Evolutionary conservation across 2,797 vertebrate species (phyloP), one percentile per base, ranked within the genome.

Genomic region (Macroramphosus scolopax): DNA sequence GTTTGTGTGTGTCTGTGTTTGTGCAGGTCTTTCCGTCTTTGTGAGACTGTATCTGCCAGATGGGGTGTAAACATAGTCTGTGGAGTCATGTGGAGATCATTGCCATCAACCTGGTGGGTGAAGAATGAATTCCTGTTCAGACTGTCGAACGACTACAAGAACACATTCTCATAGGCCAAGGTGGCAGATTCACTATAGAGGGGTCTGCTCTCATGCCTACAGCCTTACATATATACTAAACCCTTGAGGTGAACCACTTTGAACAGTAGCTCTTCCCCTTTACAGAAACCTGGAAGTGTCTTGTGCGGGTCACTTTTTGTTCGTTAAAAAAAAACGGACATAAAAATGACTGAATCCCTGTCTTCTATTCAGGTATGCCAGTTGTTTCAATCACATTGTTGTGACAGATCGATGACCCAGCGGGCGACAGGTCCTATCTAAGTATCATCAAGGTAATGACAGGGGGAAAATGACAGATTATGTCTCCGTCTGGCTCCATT

Each of bases 41-140:
- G n/a, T n/a, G n/a, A 75, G 71, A 81, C 80, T n/a, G n/a, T 88
- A 85, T 85, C 78, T 87, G 82, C 87, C 84, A 89, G 88, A 92
- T 89, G 86, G 90, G 81, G 73, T 83, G 84, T 90, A 89, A 91
- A 91, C 84, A 89, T 80, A 87, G 80, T 67, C 80, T 81, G 70
- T 63, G 82, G 90, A 84, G 85, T 82, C 87, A 55, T 87, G 85
- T 80, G 77, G 89, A 80, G 88, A 88, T 87, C 78, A 78, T 78
- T 83, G 78, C 89, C 82, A 86, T 88, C 80, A 88, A 75, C 73
- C 83, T 81, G 80, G 85, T 81, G 87, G 83, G 78, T 89, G 87
- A 91, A 81, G 78, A 87, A 91, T 91, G 88, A 82, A 85, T 85
- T 83, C 82, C 68, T 81, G 81, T 63, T 73, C 82, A 86, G 72